Conservation (phyloP, 2,797 vertebrate species). For the Mastacembelus armatus region DNA sequence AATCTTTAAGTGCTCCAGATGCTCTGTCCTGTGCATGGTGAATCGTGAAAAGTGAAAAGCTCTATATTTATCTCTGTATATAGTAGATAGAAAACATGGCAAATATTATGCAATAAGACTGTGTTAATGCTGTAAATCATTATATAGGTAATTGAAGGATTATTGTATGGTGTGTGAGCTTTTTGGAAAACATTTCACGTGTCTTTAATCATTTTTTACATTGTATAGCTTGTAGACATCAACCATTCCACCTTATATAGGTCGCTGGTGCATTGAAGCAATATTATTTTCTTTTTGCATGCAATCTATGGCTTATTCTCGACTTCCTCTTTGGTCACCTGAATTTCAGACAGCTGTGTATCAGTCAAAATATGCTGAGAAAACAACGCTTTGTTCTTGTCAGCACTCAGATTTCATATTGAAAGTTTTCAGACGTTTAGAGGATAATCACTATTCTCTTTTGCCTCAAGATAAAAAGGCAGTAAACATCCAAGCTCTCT, state of each 20-base stretch:
- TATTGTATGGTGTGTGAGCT: not conserved
- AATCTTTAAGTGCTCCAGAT: constrained; percentile 51
- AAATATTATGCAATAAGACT: constrained; percentile 26
- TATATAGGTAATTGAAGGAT: not conserved
- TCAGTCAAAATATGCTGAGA: constrained; percentile 33
- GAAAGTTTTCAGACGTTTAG: constrained; percentile 61
- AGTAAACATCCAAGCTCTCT: constrained; percentile 60
- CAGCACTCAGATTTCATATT: constrained; percentile 41
- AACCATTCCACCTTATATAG: constrained; percentile 21
- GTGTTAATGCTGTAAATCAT: constrained; percentile 26
- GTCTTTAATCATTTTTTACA: constrained; percentile 2
- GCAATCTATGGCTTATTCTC: constrained; percentile 37
- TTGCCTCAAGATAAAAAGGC: constrained; percentile 49
- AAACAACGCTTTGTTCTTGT: constrained; percentile 43
- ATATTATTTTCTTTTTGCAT: constrained; percentile 42
- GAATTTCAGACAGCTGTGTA: constrained; percentile 56
- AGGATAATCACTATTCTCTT: constrained; percentile 41
- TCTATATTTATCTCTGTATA: constrained; percentile 15
- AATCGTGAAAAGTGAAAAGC: constrained; percentile 16
- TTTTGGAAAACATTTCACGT: not conserved
- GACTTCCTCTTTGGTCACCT: constrained; percentile 60
- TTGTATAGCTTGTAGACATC: constrained; percentile 14
- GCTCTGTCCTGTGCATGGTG: constrained; percentile 22
- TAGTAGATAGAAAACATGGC: constrained; percentile 8
- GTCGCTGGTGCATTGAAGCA: constrained; percentile 32